A percentile compares a stretch with the other conserved stretches of the same genome.
Conservation (phyloP, 2,888 invertebrate genomes). For the Phorcus lineatus region DNA sequence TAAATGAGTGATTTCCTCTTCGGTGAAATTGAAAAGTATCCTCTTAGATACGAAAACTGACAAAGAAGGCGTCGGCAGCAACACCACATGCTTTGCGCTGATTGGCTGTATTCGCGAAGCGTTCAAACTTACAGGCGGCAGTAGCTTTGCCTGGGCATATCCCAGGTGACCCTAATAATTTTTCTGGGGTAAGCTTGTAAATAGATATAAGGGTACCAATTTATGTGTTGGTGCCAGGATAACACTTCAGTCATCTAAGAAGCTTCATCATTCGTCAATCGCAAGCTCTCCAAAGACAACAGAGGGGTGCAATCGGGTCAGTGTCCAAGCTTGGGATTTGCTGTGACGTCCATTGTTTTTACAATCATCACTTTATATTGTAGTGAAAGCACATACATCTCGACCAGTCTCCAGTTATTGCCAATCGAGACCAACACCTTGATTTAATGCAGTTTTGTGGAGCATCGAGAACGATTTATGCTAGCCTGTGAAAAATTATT, state of each 20-base stretch:
- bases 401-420: too few relatives aligned
- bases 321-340: slow-evolving; percentile 17
- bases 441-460: too few relatives aligned
- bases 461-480: too few relatives aligned
- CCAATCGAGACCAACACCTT: too few relatives aligned
- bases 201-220: neutral
- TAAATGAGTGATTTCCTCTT: too few relatives aligned
- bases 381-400: neutral
- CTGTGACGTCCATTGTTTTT: slow-evolving; percentile 23
- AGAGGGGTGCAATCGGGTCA: slow-evolving; percentile 8
- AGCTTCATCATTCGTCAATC: neutral
- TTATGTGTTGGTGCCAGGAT: neutral
- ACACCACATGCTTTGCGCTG: slow-evolving; percentile 49
- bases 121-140: slow-evolving; percentile 71
- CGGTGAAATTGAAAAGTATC: neutral
- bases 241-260: neutral
- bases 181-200: slow-evolving; percentile 20
- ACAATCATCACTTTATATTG: slow-evolving; percentile 9
- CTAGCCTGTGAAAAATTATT: too few relatives aligned
- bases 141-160: slow-evolving; percentile 51
- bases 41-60: neutral
- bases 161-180: slow-evolving; percentile 32
- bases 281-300: neutral
- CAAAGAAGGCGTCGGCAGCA: slow-evolving; percentile 39
- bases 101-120: slow-evolving; percentile 63